Conservation (phyloP, 2,113 vertebrate species). For the Melospiza georgiana region DNA sequence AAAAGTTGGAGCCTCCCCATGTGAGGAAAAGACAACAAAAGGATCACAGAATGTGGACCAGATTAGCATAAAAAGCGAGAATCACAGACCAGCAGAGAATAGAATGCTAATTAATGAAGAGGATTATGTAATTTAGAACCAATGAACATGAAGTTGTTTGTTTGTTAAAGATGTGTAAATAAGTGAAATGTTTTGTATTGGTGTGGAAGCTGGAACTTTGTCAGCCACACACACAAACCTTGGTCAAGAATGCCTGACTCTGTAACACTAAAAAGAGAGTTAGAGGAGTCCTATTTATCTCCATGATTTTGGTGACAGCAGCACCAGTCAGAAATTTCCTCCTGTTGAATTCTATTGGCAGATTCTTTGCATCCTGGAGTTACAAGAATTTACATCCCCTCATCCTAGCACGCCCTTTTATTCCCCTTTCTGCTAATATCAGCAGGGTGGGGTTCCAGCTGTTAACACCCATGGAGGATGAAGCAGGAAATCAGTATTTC, state of each 20-base stretch:
- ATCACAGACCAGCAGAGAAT: background rate
- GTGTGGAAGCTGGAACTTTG: background rate
- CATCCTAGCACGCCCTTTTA: background rate
- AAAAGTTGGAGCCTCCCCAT: background rate
- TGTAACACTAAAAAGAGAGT: background rate
- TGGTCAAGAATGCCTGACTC: background rate
- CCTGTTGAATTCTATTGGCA: background rate
- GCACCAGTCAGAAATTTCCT: background rate
- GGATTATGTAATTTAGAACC: background rate
- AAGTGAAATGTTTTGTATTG: background rate
- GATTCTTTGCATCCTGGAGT: background rate
- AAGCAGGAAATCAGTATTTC: background rate
- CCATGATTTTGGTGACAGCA: background rate
- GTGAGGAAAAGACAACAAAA: background rate
- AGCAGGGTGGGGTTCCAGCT: background rate
- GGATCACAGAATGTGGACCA: background rate
- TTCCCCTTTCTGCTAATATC: background rate
- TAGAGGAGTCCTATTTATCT: background rate
- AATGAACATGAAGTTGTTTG: background rate
- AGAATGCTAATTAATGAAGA: background rate
- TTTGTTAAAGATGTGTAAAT: background rate
- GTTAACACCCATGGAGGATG: background rate
- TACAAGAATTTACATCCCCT: background rate
- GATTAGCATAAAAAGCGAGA: background rate
- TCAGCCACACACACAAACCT: background rate